Conservation (phyloP, 1,140 invertebrate genomes). For the Drosophila burlai region DNA sequence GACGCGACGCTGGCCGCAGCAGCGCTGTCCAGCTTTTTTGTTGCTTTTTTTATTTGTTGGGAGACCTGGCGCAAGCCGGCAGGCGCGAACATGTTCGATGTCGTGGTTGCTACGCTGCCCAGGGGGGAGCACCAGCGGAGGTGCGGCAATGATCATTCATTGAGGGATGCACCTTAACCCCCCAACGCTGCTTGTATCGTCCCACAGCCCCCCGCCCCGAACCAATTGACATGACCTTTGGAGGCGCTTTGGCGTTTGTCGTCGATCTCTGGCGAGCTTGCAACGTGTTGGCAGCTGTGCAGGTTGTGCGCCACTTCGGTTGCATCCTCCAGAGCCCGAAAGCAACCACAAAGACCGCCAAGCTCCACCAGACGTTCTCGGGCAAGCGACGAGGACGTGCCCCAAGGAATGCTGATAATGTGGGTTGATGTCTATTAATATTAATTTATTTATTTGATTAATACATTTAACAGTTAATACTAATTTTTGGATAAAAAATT, state of each 20-base stretch:
- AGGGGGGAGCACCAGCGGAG: constrained; percentile 3
- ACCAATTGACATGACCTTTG: constrained; percentile 28
- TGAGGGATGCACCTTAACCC: constrained; percentile 26
- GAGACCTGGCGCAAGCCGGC: constrained; percentile 11
- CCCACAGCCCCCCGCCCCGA: background rate
- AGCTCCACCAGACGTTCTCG: constrained; percentile 82
- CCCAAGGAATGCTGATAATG: background rate
- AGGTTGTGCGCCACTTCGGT: constrained; percentile 26
- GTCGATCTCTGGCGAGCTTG: constrained; percentile 30
- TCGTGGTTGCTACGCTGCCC: constrained; percentile 8
- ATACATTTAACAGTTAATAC: too few relatives aligned
- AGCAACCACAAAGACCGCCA: background rate
- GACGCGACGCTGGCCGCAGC: constrained; percentile 42
- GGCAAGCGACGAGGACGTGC: constrained; percentile 78
- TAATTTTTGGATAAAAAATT: too few relatives aligned
- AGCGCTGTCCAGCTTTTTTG: constrained; percentile 45
- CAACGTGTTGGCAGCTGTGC: constrained; percentile 45
- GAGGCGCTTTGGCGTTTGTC: constrained; percentile 15
- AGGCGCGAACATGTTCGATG: constrained; percentile 40
- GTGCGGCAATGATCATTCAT: constrained; percentile 30
- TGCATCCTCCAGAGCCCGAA: constrained; percentile 55
- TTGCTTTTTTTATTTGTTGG: constrained; percentile 1
- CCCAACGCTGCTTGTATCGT: background rate
- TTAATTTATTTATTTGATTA: background rate
- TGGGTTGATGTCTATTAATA: background rate